A percentile compares a stretch with the other conserved stretches of the same genome.
Evolutionary conservation across 2,113 vertebrate genomes (phyloP).

Genomic region (Egretta garzetta): DNA sequence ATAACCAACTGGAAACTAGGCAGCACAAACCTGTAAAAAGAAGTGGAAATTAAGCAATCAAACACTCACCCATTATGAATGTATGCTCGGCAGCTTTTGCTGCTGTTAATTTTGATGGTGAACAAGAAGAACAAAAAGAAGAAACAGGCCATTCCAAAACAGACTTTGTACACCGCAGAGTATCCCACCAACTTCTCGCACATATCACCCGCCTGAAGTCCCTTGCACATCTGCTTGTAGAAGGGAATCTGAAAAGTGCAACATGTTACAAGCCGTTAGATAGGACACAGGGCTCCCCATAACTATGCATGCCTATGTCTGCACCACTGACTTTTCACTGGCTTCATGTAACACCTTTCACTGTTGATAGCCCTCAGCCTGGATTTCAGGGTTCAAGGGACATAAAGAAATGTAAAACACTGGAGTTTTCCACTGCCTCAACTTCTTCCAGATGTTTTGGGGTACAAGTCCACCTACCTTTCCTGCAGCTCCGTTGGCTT

Average conservation of each 20-base stretch:
- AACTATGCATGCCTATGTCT: fast-evolving
- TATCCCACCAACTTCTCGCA: conserved; percentile 93
- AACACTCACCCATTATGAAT: conserved; percentile 92
- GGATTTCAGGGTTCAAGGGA: neutral
- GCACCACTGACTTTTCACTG: neutral
- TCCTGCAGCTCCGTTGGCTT: neutral
- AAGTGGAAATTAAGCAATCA: neutral
- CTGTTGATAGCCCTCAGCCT: neutral
- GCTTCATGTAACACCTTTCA: neutral
- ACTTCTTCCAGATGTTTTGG: neutral
- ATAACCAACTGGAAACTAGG: neutral
- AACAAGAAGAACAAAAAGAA: conserved; percentile 89
- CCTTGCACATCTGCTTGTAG: conserved; percentile 84
- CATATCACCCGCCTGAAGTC: conserved; percentile 85
- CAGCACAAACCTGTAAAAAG: neutral
- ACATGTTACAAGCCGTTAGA: neutral
- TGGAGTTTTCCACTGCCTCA: neutral
- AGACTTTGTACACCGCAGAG: conserved; percentile 94
- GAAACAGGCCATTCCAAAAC: conserved; percentile 98
- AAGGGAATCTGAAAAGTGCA: conserved; percentile 85
- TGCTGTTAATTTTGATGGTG: conserved; percentile 86
- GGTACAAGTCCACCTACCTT: neutral
- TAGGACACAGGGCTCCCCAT: neutral
- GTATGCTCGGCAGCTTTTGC: conserved; percentile 88
- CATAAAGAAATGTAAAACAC: neutral